These are phyloP conservation scores for Molorchus minor DNA, from an alignment of 2,888 invertebrate species.

Conservation along the genomic window DNA sequence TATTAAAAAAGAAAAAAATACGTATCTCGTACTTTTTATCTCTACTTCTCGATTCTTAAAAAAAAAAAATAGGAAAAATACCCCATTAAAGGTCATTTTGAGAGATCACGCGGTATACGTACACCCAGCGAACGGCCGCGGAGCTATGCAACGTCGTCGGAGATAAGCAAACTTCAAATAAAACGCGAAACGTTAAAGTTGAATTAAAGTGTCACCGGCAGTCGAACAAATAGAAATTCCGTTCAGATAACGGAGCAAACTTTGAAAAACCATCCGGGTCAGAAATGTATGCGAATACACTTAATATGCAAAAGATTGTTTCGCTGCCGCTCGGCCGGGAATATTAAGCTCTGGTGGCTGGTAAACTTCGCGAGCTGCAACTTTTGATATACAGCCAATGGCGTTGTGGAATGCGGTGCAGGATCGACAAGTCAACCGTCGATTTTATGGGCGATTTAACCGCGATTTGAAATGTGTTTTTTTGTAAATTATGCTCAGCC, in stretches of 20 bases:
- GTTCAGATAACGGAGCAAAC: slow-evolving; percentile 50
- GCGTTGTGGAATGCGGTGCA: neutral
- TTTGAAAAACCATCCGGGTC: slow-evolving; percentile 43
- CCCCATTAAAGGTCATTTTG: too few relatives aligned
- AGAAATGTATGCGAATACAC: slow-evolving; percentile 48
- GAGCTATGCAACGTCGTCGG: too few relatives aligned
- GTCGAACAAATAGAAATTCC: slow-evolving; percentile 55
- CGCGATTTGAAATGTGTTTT: too few relatives aligned
- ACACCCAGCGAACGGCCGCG: too few relatives aligned
- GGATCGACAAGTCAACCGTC: neutral
- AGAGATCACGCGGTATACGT: too few relatives aligned
- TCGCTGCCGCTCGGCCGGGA: slow-evolving; percentile 43
- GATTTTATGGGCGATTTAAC: too few relatives aligned
- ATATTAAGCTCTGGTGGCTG: slow-evolving; percentile 46
- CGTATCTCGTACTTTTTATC: too few relatives aligned
- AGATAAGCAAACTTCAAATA: neutral
- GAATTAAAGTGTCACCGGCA: slow-evolving; percentile 58
- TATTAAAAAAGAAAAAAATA: too few relatives aligned
- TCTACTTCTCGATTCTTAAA: too few relatives aligned
- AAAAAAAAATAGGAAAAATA: too few relatives aligned
- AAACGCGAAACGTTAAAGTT: slow-evolving; percentile 53
- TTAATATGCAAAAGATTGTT: slow-evolving; percentile 52
- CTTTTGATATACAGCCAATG: slow-evolving; percentile 1
- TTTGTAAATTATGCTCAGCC: too few relatives aligned
- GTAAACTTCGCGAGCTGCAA: slow-evolving; percentile 37